Percentiles rank a stretch among this genome's conserved stretches.
phyloP scores from a whole-genome alignment of 2,113 vertebrate genomes.

The Xenotilapia caudafasciata region DNA sequence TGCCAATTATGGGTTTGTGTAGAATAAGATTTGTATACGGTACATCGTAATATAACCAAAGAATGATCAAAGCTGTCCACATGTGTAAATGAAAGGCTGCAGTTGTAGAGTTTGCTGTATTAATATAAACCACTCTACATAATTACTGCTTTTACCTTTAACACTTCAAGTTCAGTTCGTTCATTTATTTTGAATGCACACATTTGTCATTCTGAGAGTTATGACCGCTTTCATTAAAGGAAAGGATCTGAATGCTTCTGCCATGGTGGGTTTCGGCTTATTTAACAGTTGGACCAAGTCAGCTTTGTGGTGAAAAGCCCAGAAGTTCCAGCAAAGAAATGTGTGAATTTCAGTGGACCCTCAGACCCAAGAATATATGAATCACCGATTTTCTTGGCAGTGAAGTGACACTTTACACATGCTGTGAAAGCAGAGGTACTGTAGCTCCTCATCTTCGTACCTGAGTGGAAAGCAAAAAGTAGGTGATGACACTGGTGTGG shows the following conservation, averaged over 20 bases:
- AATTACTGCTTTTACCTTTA: background rate
- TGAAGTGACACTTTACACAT: background rate
- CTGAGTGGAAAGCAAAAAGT: background rate
- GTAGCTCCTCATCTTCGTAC: background rate
- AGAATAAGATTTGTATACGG: background rate
- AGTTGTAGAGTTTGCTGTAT: background rate
- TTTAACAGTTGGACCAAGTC: background rate
- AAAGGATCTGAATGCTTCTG: background rate
- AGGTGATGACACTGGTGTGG: constrained; percentile 3
- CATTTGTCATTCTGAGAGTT: background rate
- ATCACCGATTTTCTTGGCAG: constrained; percentile 4
- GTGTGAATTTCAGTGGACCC: background rate
- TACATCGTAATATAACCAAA: background rate
- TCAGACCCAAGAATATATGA: background rate
- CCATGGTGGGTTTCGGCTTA: background rate
- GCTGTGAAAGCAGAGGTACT: background rate
- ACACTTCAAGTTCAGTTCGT: background rate
- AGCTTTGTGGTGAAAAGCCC: background rate
- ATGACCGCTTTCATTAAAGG: background rate
- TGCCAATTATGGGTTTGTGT: background rate
- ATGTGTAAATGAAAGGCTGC: background rate
- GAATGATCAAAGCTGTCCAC: background rate
- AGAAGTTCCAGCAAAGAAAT: background rate
- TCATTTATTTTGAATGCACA: background rate
- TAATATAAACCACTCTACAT: background rate